These are phyloP conservation scores for Halcyon badia DNA, from an alignment of 2,797 vertebrate genomes.

Conservation along the genomic window DNA sequence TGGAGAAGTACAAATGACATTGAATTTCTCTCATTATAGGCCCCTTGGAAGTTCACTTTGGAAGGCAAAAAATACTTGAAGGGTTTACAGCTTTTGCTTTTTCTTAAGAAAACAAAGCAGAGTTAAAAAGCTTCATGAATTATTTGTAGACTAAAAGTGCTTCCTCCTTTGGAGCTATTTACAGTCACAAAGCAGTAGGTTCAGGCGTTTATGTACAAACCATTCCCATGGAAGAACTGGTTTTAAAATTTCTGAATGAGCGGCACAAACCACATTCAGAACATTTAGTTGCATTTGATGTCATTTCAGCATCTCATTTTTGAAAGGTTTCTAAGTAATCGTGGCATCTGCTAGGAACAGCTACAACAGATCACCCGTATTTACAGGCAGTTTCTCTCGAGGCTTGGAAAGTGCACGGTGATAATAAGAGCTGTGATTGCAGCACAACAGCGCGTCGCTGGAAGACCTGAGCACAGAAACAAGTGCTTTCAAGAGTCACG, in stretches of 20 bases:
- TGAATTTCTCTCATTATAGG: neutral
- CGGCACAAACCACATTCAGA: neutral
- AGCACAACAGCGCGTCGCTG: neutral
- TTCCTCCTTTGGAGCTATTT: neutral
- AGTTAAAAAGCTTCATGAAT: neutral
- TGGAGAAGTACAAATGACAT: neutral
- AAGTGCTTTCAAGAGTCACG: neutral
- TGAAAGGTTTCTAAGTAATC: constrained; percentile 1
- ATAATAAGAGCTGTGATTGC: neutral
- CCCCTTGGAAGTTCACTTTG: neutral
- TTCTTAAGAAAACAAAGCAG: neutral
- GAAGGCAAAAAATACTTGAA: neutral
- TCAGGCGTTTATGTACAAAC: neutral
- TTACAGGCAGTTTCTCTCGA: neutral
- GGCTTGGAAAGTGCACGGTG: neutral
- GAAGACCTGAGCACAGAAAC: neutral
- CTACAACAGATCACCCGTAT: neutral
- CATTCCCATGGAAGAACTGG: neutral
- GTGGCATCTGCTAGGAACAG: neutral
- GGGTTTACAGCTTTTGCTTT: neutral
- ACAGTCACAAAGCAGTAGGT: neutral
- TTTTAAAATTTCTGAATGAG: neutral
- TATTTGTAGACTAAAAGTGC: neutral
- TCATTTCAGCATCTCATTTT: constrained; percentile 7
- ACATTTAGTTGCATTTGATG: neutral